Percentiles rank a stretch among this genome's conserved stretches.
Evolutionary conservation across 1,140 invertebrate species (phyloP).

Genomic region (Venustaconcha ellipsiformis): DNA sequence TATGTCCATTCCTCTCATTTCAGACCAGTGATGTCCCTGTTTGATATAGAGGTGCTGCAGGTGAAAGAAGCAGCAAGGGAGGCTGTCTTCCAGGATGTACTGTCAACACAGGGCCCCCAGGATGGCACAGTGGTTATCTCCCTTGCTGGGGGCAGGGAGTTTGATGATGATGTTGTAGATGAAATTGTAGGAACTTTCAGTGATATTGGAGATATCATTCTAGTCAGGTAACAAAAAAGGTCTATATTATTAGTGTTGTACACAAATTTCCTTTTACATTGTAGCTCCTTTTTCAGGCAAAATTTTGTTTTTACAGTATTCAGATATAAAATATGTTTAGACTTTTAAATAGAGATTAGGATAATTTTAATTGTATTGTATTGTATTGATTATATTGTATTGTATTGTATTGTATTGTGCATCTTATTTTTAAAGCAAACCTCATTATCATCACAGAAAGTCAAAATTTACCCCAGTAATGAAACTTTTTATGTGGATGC

Average conservation of each 20-base stretch:
- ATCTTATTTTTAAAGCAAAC: no score
- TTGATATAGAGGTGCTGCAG: conserved; percentile 88
- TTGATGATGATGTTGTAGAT: conserved; percentile 74
- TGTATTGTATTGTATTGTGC: no score
- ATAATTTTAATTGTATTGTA: no score
- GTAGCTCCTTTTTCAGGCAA: no score
- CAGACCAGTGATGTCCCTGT: conserved; percentile 87
- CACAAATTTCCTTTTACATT: no score
- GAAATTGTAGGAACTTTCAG: conserved; percentile 82
- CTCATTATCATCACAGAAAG: no score
- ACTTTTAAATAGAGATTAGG: no score
- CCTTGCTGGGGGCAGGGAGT: conserved; percentile 65
- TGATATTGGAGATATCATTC: conserved; percentile 85
- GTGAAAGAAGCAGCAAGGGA: conserved; percentile 82
- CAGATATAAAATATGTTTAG: background rate
- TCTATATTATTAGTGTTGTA: no score
- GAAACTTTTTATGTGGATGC: no score
- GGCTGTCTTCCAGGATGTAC: conserved; percentile 85
- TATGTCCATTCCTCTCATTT: conserved; percentile 23
- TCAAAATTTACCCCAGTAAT: no score
- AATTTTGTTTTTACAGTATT: no score
- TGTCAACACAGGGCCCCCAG: conserved; percentile 89
- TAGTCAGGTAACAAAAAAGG: conserved; percentile 72
- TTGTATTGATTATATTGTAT: no score
- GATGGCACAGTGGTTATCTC: conserved; percentile 93